Conservation (phyloP, 2,888 invertebrate species). For the Caenorhabditis angaria region DNA sequence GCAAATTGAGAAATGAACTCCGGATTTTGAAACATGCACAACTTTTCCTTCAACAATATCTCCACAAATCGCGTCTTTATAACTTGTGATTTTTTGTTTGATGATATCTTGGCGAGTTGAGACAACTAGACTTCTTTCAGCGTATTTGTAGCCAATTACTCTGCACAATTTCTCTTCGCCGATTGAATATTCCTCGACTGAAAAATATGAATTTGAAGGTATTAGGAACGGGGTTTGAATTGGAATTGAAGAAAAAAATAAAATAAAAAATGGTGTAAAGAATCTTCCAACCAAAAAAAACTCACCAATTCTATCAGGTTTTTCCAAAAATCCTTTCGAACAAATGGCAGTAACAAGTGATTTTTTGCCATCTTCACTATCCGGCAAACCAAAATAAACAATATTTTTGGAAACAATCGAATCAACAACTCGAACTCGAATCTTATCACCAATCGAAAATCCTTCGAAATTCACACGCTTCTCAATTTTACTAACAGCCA, state of each 20-base stretch:
- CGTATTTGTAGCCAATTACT: slow-evolving; percentile 56
- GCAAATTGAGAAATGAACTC: slow-evolving; percentile 41
- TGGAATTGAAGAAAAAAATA: neutral
- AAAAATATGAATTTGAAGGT: no score
- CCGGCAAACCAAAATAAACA: slow-evolving; percentile 56
- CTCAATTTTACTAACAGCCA: slow-evolving; percentile 63
- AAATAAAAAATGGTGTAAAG: neutral
- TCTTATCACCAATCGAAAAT: slow-evolving; percentile 50
- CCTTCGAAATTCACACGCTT: slow-evolving; percentile 55
- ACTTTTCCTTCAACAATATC: slow-evolving; percentile 45
- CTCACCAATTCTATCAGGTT: slow-evolving; percentile 41
- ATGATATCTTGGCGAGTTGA: slow-evolving; percentile 60
- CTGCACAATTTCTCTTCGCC: slow-evolving; percentile 60
- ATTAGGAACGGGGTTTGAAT: no score
- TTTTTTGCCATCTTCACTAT: slow-evolving; percentile 44
- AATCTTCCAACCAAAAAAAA: no score
- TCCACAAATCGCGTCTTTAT: slow-evolving; percentile 53
- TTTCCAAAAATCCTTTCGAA: slow-evolving; percentile 36
- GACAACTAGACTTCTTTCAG: slow-evolving; percentile 60
- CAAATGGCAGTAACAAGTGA: slow-evolving; percentile 41
- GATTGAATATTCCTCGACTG: slow-evolving; percentile 40
- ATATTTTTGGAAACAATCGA: slow-evolving; percentile 38
- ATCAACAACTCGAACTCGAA: slow-evolving; percentile 56
- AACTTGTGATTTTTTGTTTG: slow-evolving; percentile 58
- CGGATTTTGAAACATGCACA: slow-evolving; percentile 25